Evolutionary conservation across 2,888 invertebrate genomes (phyloP).

Genomic region (Cantharis lateralis): DNA sequence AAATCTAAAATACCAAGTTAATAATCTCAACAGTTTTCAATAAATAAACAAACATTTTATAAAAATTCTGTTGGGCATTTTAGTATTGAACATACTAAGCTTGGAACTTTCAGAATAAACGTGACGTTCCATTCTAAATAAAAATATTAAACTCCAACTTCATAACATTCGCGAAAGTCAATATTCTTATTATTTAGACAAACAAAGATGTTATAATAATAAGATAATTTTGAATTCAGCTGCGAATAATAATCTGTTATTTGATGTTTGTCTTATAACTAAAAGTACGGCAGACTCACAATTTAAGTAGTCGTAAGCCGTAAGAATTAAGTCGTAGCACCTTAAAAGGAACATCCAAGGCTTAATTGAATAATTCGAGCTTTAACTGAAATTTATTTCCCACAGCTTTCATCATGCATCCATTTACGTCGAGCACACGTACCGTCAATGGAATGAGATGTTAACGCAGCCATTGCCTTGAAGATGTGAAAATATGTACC

Average conservation of each 20-base stretch:
- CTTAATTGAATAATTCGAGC: too few relatives aligned
- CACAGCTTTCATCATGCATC: too few relatives aligned
- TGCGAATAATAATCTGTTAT: neutral
- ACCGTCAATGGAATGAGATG: too few relatives aligned
- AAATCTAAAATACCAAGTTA: neutral
- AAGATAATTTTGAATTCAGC: neutral
- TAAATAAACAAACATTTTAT: neutral
- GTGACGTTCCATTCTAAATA: too few relatives aligned
- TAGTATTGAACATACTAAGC: neutral
- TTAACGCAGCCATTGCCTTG: too few relatives aligned
- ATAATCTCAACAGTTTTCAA: neutral
- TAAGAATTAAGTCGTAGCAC: too few relatives aligned
- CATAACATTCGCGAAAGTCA: neutral
- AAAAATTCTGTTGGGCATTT: neutral
- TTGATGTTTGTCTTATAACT: neutral
- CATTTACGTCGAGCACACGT: too few relatives aligned
- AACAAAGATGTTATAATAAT: neutral
- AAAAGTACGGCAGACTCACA: too few relatives aligned
- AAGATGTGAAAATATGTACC: too few relatives aligned
- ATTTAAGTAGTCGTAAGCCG: too few relatives aligned
- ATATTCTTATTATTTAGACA: neutral
- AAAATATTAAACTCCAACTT: neutral
- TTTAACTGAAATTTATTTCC: too few relatives aligned
- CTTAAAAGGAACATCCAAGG: too few relatives aligned
- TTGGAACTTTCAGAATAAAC: neutral